These are phyloP conservation scores for Rousettus leschenaultii DNA, from an alignment of 2,113 vertebrate species.

Conservation along the genomic window DNA sequence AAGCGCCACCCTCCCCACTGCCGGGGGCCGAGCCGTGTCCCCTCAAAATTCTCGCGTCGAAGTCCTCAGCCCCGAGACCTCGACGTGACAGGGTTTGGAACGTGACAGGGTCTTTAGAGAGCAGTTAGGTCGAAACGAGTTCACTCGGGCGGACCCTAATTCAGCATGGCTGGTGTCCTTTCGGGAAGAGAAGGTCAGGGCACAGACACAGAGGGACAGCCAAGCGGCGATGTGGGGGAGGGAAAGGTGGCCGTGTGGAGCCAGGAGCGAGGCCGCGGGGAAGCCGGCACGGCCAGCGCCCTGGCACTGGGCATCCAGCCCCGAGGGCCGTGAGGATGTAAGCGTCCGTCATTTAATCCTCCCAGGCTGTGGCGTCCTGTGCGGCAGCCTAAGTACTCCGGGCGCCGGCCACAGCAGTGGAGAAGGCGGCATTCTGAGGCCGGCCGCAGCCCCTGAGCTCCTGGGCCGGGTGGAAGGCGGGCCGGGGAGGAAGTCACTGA, in stretches of 20 bases:
- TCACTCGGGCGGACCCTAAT: too few relatives aligned
- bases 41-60: rapidly evolving
- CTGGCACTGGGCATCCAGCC: too few relatives aligned
- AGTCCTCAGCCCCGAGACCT: background rate
- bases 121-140: background rate
- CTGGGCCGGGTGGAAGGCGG: background rate
- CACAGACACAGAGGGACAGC: background rate
- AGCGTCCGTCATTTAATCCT: rapidly evolving
- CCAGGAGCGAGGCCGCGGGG: background rate
- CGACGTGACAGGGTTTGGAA: background rate
- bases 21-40: rapidly evolving
- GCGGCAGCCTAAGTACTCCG: rapidly evolving
- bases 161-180: too few relatives aligned
- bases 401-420: background rate
- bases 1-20: background rate
- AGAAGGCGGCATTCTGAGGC: conserved; percentile 15
- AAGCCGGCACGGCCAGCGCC: background rate
- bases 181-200: background rate
- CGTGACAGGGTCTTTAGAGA: too few relatives aligned
- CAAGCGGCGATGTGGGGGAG: background rate
- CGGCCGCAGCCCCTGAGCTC: conserved; percentile 73
- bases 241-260: rapidly evolving
- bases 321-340: too few relatives aligned
- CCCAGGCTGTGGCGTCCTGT: rapidly evolving
- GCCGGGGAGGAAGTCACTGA: background rate